These are phyloP conservation scores for Sinocyclocheilus anophthalmus DNA, from an alignment of 2,113 vertebrate genomes.

Conservation along the genomic window DNA sequence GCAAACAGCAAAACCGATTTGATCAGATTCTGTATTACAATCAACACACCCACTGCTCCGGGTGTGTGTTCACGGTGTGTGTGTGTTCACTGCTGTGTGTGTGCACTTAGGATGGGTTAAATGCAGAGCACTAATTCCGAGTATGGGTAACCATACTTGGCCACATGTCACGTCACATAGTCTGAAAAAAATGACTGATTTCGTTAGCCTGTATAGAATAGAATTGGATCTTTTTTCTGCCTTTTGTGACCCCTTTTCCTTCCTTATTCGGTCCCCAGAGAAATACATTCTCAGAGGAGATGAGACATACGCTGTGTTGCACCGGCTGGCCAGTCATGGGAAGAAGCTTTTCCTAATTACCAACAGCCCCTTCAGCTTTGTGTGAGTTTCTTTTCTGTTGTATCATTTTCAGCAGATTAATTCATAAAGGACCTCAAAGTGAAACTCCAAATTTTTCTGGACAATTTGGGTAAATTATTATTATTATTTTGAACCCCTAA, in stretches of 20 bases:
- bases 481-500: not conserved
- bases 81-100: too few species aligned
- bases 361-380: constrained; percentile 87
- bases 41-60: not conserved
- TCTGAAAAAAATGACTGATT: not conserved
- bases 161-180: not conserved
- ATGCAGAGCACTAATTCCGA: too few species aligned
- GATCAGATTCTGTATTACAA: not conserved
- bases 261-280: constrained; percentile 63
- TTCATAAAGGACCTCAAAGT: not conserved
- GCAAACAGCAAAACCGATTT: not conserved
- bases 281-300: constrained; percentile 82
- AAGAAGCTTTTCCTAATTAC: constrained; percentile 88
- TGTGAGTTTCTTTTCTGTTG: constrained; percentile 71
- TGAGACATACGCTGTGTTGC: constrained; percentile 81
- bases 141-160: too few species aligned
- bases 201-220: not conserved
- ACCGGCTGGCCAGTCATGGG: constrained; percentile 73
- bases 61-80: too few species aligned
- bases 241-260: not conserved
- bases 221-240: not conserved
- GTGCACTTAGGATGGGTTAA: too few species aligned
- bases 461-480: too few species aligned
- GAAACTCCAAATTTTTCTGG: not conserved
- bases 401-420: not conserved